Base-by-base conservation (phyloP, 2,113 vertebrate species). In the Sprattus sprattus region DNA sequence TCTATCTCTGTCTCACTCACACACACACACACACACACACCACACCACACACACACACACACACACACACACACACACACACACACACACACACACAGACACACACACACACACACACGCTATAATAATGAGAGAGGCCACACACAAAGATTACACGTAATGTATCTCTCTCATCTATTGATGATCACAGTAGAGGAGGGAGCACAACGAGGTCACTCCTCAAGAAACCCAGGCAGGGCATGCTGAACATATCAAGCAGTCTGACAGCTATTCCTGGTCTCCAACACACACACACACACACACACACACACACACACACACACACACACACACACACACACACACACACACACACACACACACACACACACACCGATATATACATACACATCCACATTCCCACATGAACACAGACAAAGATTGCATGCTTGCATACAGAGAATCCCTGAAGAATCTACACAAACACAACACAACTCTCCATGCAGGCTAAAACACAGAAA, bases 401-500 rank as follows among this genome's bases (percentile, higher is more conserved):
- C 67, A 75, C 67, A 75, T 13, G 67, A 32, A 82, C 89, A 80
- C 90, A 89, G 89, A 89, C 88, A 89, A 90, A 75, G 10, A 1
- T 10, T 78, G 11, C 28, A 15, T 16, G 28, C 13, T 4, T 78
- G 71, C 64, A 67, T 25, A 67, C 25, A 28, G 64, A 67, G 1
- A 10, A 28, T 1, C 11, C 64, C 64, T 64, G 57, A 64, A 20
- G 10, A n/a, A 67, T 9, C 6, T 28, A 67, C 64, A 78, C 87
- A 92, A 91, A 49, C 84, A 92, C 90, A 92, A 85, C 20, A 67
- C 64, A 9, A 8, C n/a, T 25, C n/a, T n/a, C 22, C 3, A 67
- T 28, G 64, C 64, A 28, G 64, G 1, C 64, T 28, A 7, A 64
- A 7, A 25, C 60, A 25, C 60, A 9, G n/a, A 11, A 8, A 28